Evolutionary conservation across 1,140 invertebrate genomes (phyloP).

Genomic region (Drosophila ercepeae): DNA sequence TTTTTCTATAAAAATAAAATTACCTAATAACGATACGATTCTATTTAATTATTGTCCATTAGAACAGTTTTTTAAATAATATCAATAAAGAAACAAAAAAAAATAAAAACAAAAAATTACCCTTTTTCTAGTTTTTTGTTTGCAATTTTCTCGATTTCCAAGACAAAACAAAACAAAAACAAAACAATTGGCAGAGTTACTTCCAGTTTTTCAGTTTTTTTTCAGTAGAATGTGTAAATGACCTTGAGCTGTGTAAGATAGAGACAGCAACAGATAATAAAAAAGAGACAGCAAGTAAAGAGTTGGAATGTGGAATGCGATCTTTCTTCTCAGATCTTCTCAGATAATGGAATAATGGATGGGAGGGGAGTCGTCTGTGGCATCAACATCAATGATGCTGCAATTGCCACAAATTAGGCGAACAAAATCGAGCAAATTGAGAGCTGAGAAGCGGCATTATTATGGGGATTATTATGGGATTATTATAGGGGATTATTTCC

Average conservation of each 20-base stretch:
- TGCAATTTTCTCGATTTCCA: conserved; percentile 20
- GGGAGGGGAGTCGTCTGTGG: too few species aligned
- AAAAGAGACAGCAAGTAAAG: conserved; percentile 14
- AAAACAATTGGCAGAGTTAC: conserved; percentile 21
- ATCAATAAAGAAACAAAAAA: too few species aligned
- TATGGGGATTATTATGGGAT: too few species aligned
- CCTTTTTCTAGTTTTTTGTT: conserved; percentile 3
- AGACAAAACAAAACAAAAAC: too few species aligned
- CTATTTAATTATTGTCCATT: too few species aligned
- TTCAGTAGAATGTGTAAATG: conserved; percentile 41
- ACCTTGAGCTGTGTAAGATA: conserved; percentile 26
- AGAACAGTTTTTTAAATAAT: too few species aligned
- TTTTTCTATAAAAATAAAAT: too few species aligned
- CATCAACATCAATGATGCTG: too few species aligned
- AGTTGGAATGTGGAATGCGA: conserved; percentile 30
- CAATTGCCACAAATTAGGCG: conserved; percentile 37
- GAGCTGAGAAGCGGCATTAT: conserved; percentile 24
- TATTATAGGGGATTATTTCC: too few species aligned
- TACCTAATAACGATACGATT: too few species aligned
- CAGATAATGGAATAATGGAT: conserved; percentile 34
- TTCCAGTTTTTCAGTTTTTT: too few species aligned
- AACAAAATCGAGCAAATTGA: conserved; percentile 40
- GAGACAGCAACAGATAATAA: conserved; percentile 6
- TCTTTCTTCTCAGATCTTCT: conserved; percentile 5
- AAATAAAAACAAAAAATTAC: too few species aligned